These are phyloP conservation scores for Arrhamphus sclerolepis DNA, from an alignment of 2,797 vertebrate species.

Conservation along the genomic window DNA sequence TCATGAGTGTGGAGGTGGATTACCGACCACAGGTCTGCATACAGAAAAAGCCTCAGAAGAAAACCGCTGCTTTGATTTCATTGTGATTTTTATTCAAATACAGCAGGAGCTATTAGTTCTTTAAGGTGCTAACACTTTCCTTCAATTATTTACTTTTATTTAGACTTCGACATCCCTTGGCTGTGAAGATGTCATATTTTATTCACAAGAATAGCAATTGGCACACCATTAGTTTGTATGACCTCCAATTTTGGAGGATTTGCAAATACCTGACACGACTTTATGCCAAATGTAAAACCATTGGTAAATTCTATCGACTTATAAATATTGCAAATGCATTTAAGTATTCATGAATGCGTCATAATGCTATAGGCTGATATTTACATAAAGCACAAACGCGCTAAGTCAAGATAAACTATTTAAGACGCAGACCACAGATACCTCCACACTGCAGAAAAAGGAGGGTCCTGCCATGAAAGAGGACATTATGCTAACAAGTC, in stretches of 20 bases:
- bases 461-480: conserved; percentile 78
- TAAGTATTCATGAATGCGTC: conserved; percentile 78
- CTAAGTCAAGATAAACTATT: conserved; percentile 85
- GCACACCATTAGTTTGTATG: conserved; percentile 77
- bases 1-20: neutral
- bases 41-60: conserved; percentile 21
- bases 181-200: conserved; percentile 75
- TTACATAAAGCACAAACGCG: conserved; percentile 77
- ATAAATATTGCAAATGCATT: conserved; percentile 78
- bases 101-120: conserved; percentile 7
- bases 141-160: conserved; percentile 50
- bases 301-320: conserved; percentile 82
- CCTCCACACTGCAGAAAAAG: conserved; percentile 75
- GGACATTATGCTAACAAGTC: conserved; percentile 88
- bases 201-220: conserved; percentile 74
- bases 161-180: conserved; percentile 63
- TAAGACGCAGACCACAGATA: conserved; percentile 78
- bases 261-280: conserved; percentile 76
- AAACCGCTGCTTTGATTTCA: neutral
- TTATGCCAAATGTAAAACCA: conserved; percentile 73
- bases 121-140: conserved; percentile 51
- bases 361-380: conserved; percentile 85
- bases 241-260: conserved; percentile 76
- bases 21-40: conserved; percentile 8
- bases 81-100: neutral